phyloP scores from a whole-genome alignment of 2,797 vertebrate species.

The Myotis pilosus region DNA sequence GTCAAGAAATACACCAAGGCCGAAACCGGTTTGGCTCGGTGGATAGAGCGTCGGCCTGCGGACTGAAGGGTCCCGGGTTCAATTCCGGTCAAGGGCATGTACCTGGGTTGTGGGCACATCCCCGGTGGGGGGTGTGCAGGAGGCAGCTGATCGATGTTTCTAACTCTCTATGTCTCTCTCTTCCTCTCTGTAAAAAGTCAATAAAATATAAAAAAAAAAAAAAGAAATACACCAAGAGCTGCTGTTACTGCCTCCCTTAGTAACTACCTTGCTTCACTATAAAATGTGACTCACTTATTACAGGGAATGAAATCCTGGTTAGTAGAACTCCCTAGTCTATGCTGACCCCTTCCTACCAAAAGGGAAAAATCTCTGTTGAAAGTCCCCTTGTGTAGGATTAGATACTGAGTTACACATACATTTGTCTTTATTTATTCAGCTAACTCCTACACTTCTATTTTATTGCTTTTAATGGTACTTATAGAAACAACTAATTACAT shows the following conservation, averaged over 20 bases:
- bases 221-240: slow-evolving; percentile 3
- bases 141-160: too few species aligned
- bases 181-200: too few species aligned
- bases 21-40: too few species aligned
- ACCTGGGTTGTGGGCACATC: too few species aligned
- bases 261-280: neutral
- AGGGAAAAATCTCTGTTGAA: neutral
- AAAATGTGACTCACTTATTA: slow-evolving; percentile 16
- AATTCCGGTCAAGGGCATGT: too few species aligned
- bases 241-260: neutral
- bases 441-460: neutral
- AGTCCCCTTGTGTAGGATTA: neutral
- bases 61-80: too few species aligned
- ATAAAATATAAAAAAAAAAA: too few species aligned
- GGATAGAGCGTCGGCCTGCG: too few species aligned
- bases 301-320: neutral
- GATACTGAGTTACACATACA: neutral
- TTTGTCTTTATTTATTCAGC: slow-evolving; percentile 29
- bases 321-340: neutral
- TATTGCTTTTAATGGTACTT: slow-evolving; percentile 12
- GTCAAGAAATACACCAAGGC: neutral
- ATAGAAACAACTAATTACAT: slow-evolving; percentile 34
- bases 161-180: too few species aligned
- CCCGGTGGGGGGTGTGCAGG: too few species aligned
- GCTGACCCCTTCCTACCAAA: neutral